Evolutionary conservation across 2,797 vertebrate genomes (phyloP).

Genomic region (Tapirus indicus): DNA sequence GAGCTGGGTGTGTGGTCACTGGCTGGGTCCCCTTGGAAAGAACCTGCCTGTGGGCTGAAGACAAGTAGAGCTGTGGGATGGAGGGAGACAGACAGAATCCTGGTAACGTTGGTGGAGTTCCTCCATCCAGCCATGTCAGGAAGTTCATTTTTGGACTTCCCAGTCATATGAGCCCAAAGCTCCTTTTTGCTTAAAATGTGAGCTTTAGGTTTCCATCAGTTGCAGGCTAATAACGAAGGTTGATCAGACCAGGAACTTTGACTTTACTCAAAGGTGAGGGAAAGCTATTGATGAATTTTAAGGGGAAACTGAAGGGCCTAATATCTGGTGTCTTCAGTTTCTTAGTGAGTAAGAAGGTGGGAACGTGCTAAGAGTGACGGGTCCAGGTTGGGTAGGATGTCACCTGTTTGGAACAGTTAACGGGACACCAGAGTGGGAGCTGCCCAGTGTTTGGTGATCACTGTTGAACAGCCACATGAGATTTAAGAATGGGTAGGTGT

Average conservation of each 20-base stretch:
- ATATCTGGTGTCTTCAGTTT: background rate
- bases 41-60: background rate
- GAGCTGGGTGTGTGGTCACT: background rate
- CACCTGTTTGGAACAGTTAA: background rate
- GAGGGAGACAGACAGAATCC: background rate
- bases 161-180: background rate
- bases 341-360: background rate
- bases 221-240: background rate
- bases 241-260: background rate
- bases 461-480: background rate
- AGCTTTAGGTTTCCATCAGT: background rate
- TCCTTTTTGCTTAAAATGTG: background rate
- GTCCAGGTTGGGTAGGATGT: background rate
- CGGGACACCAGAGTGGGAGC: background rate
- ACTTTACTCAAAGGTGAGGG: background rate
- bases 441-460: background rate
- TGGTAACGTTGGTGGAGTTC: background rate
- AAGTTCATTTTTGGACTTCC: background rate
- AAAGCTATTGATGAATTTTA: background rate
- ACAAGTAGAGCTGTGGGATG: background rate
- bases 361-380: background rate
- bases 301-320: background rate
- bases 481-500: background rate
- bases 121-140: background rate
- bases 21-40: background rate